Conservation (phyloP, 2,797 vertebrate genomes). For the Chaetodon trifasciatus region DNA sequence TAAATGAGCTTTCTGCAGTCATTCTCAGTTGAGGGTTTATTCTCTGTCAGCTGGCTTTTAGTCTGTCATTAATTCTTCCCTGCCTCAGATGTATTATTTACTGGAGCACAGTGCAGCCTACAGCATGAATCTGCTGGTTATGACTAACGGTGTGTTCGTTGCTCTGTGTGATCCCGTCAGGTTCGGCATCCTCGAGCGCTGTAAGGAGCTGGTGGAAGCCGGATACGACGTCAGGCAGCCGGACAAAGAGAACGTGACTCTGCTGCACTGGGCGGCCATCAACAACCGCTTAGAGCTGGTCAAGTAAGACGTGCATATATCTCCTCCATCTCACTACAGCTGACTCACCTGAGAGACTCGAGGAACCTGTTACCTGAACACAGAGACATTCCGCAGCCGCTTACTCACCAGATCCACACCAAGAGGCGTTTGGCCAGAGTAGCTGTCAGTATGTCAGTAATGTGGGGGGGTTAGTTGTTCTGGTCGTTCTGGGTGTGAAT, state of each 20-base stretch:
- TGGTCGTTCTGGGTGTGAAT: background rate
- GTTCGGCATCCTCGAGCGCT: constrained; percentile 93
- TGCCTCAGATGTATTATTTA: background rate
- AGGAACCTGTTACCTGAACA: background rate
- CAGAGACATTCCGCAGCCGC: background rate
- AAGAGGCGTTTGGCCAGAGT: background rate
- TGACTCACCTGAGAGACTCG: background rate
- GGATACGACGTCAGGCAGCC: constrained; percentile 94
- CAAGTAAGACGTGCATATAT: constrained; percentile 85
- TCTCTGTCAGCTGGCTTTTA: background rate
- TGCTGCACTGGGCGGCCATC: constrained; percentile 98
- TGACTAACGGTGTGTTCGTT: background rate
- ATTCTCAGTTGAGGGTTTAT: background rate
- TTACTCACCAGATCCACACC: background rate
- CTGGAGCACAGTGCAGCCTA: background rate
- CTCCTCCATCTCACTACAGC: background rate
- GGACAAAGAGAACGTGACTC: constrained; percentile 96
- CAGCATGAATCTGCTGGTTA: background rate
- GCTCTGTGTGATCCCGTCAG: constrained; percentile 71
- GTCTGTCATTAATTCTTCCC: background rate
- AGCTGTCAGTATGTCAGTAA: background rate
- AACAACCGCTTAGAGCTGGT: constrained; percentile 95
- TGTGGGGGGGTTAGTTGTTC: no score
- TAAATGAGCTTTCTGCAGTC: background rate
- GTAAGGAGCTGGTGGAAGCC: constrained; percentile 95